Base-by-base conservation (phyloP, 2,113 vertebrate species). In the Eurypyga helias region DNA sequence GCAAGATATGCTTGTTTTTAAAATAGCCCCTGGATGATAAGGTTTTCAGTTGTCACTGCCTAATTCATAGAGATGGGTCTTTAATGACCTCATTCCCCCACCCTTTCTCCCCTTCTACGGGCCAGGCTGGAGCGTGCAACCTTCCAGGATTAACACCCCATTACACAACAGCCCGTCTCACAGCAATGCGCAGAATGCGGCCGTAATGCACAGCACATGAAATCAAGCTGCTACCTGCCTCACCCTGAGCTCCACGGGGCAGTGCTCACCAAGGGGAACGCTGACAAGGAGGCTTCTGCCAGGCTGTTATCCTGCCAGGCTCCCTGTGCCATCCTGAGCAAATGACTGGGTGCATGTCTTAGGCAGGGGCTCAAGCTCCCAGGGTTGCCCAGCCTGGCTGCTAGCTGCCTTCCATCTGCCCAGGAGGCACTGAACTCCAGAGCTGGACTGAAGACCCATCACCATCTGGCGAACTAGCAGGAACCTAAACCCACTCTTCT, bases 1-100 rank as follows among this genome's bases (percentile, higher is more conserved):
- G 89, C 88, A 95, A 97, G 67, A 76, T 75, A 93, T 0, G 4
- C 90, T 95, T 96, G 31, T 90, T 97, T 97, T 95, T 71, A 92
- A 96, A 91, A 91, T 38, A 91, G 58, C 34, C 73, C 69, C 75
- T 33, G 80, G 49, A 26, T 84, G 69, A 95, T 72, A 67, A 81
- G 51, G n/a, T 31, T 93, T 97, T 57, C 51, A 76, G 41, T 41
- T 87, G 82, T 62, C 52, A 54, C 83, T 71, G 55, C 55, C 73
- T 84, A 67, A 94, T 90, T 93, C 90, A 96, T 15, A 61, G 82
- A 90, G 84, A 93, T 23, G 70, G 38, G 73, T 73, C 81, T 90
- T 57, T 49, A 92, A 78, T 94, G 66, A 96, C 41, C 82, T 96
- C 90, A 97, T 72, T 64, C 36, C 86, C 83, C 62, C 25, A 72